A percentile compares a stretch with the other conserved stretches of the same genome.
Evolutionary conservation across 2,113 vertebrate species (phyloP).

Genomic region (Corythaeola cristata): DNA sequence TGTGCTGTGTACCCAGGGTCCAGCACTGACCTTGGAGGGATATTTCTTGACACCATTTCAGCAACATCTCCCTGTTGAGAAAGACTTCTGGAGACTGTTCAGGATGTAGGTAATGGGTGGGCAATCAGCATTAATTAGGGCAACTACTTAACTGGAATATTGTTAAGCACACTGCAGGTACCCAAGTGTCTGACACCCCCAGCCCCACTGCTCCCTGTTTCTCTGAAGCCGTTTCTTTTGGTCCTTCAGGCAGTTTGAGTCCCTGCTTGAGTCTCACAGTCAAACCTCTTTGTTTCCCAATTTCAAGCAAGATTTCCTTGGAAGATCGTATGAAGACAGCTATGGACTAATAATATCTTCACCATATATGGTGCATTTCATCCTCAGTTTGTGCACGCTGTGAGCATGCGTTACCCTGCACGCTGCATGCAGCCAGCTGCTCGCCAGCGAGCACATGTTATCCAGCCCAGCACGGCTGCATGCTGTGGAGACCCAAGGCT

Average conservation of each 20-base stretch:
- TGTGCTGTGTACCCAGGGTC: neutral
- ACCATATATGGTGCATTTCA: slow-evolving; percentile 61
- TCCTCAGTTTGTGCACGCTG: neutral
- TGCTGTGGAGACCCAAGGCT: neutral
- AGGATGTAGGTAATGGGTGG: neutral
- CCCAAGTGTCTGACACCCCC: neutral
- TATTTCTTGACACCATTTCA: neutral
- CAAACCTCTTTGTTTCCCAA: neutral
- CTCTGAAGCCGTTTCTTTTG: neutral
- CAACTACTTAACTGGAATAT: neutral
- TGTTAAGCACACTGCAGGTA: neutral
- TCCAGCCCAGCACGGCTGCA: accelerated
- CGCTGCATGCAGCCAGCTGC: neutral
- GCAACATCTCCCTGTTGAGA: neutral
- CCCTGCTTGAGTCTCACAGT: neutral
- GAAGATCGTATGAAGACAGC: slow-evolving; percentile 1
- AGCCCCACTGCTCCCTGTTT: neutral
- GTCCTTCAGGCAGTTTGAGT: neutral
- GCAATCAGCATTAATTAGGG: neutral
- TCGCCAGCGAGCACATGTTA: accelerated
- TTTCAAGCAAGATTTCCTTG: neutral
- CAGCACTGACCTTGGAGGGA: neutral
- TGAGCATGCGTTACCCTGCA: accelerated
- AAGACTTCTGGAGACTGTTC: neutral
- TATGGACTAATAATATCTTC: slow-evolving; percentile 18